A percentile compares a stretch with the other conserved stretches of the same genome.
phyloP scores from a whole-genome alignment of 1,140 invertebrate species.

The Hylaeus anthracinus region DNA sequence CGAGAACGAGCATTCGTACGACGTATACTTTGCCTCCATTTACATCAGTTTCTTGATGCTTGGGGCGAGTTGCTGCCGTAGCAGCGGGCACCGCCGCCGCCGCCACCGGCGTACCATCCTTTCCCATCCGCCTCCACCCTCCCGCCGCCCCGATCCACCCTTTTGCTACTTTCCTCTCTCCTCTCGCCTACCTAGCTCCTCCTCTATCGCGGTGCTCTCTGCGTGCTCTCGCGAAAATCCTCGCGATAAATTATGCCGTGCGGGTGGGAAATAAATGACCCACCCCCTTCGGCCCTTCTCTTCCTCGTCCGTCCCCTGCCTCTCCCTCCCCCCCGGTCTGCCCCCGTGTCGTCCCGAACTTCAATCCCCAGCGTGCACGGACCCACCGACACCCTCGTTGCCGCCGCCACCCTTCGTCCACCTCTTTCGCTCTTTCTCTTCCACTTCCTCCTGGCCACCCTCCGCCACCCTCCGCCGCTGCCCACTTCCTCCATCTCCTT shows the following conservation, averaged over 20 bases:
- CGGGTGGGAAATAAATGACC: constrained; percentile 81
- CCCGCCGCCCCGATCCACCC: constrained; percentile 29
- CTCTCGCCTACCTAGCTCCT: constrained; percentile 56
- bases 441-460: constrained; percentile 58
- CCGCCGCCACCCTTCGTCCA: constrained; percentile 58
- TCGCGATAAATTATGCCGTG: constrained; percentile 81
- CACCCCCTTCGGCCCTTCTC: constrained; percentile 75
- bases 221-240: constrained; percentile 81
- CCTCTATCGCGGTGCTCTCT: constrained; percentile 69
- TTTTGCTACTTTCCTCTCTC: constrained; percentile 56
- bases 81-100: constrained; percentile 39
- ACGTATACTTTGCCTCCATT: constrained; percentile 63
- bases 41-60: constrained; percentile 67
- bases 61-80: constrained; percentile 60
- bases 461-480: constrained; percentile 56
- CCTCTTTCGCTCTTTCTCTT: constrained; percentile 67
- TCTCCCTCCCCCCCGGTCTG: constrained; percentile 26
- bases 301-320: constrained; percentile 33
- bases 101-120: constrained; percentile 46
- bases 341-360: constrained; percentile 61
- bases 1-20: constrained; percentile 53
- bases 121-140: constrained; percentile 39
- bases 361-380: constrained; percentile 72
- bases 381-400: constrained; percentile 65
- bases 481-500: constrained; percentile 34